Evolutionary conservation across 2,113 vertebrate genomes (phyloP).

Genomic region (Carollia perspicillata): DNA sequence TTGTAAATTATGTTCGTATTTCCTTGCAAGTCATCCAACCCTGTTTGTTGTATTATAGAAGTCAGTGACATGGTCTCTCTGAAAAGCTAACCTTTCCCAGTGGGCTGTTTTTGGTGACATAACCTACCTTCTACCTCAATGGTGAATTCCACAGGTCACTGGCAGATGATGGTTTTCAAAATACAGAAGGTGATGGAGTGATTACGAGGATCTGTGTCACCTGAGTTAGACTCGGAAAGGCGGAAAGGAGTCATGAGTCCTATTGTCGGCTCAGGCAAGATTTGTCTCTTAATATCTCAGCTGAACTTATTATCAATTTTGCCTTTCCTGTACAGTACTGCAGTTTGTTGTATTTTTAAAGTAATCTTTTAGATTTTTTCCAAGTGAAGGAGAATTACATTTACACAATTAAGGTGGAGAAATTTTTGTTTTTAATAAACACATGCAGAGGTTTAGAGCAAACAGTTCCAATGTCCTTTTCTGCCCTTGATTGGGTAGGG

Average conservation of each 20-base stretch:
- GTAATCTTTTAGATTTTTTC: background rate
- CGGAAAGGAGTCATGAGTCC: background rate
- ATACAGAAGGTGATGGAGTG: background rate
- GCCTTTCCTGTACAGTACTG: background rate
- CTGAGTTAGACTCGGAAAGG: background rate
- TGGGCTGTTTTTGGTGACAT: background rate
- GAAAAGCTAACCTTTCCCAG: constrained; percentile 20
- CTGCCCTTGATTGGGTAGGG: background rate
- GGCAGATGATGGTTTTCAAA: constrained; percentile 29
- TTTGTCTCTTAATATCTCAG: background rate
- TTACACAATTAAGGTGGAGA: background rate
- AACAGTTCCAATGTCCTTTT: background rate
- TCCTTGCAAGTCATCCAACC: background rate
- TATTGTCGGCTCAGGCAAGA: background rate
- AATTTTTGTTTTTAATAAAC: background rate
- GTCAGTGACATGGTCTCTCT: background rate
- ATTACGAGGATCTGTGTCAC: background rate
- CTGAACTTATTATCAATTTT: background rate
- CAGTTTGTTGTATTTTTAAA: background rate
- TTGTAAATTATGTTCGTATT: background rate
- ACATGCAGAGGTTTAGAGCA: background rate
- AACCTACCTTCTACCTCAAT: background rate
- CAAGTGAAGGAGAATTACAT: background rate
- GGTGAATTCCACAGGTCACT: constrained; percentile 31
- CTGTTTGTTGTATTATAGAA: background rate